Evolutionary conservation across 92 coral and sea anemone species (phyloP), one percentile per base, ranked within the genome.

Genomic region (Bergia puertoricense): DNA sequence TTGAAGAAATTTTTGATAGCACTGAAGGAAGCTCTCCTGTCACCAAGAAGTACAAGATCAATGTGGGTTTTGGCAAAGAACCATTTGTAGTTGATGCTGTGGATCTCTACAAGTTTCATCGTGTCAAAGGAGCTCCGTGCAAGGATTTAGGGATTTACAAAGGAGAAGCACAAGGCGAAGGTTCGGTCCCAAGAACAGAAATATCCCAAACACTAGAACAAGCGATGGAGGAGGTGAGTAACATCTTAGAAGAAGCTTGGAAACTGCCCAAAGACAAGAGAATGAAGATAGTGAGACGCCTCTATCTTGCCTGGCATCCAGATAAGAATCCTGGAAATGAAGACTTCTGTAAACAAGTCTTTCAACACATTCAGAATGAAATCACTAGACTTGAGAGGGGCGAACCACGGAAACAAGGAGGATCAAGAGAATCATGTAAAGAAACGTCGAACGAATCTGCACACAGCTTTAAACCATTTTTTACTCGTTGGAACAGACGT

Each of bases 281-380:
- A 80, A 79, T 66, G 36, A 91, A 88, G 39, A 89, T 93, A 71
- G 86, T 94, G 74, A 94, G 89, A 85, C 93, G 98, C 13, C 74
- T 95, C 56, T 92, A 51, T 79, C 81, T 91, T 30, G 77, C 78
- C 2, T 95, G 98, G 98, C 98, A 95, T 66, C 98, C 98, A 4
- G 94, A 92, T 48, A 91, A 92, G 81, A 95, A 92, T 77, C 90
- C 65, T 5, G 94, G 94, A 74, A 91, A 91, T 85, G 93, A 89
- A 85, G 82, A 81, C 1, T 90, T 95, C 22, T 93, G 94, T 66
- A 90, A n/a, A 2, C 86, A 92, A 62, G 96, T 92, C 38, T 94
- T 88, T 37, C 90, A 92, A 85, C 90, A 89, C 92, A 57, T 95
- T 14, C 89, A 86, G 76, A 83, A 81, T 65, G 98, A 95, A 77